Evolutionary conservation across 2,888 invertebrate species (phyloP), one percentile per base, ranked within the genome.

Genomic region (Dichetophora obliterata): DNA sequence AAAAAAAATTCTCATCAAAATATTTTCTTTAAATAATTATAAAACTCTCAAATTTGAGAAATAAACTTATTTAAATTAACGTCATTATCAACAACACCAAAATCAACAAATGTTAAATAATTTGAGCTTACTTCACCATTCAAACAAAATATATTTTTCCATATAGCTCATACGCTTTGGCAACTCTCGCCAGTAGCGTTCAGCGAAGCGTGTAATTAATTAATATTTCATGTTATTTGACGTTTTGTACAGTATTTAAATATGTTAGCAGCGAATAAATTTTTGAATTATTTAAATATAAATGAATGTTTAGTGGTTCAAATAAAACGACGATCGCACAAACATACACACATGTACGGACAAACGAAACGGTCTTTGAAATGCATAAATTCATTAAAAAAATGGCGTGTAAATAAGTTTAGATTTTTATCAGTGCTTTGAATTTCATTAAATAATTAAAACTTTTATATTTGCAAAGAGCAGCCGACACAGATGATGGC

Each of bases 361-460:
- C 8, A 9, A 11, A 59, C 24, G 24, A 59, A 22, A 27, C 43
- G 43, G 1, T 43, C 19, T 48, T 27, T n/a, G n/a, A 68, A 22
- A 68, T 43, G 16, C 59, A 48, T 74, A 50, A 63, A 74, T 61
- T 61, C 59, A 74, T 74, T 65, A 65, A 66, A 52, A 66, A 52
- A 43, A 24, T 22, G 31, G 48, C 72, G 63, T 27, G 63, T 72
- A 61, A 61, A 72, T 43, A 72, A 57, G 16, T 73, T 73, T 59
- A 24, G 73, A 73, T 73, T 66, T 74, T 75, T 75, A 75, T 75
- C 75, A 57, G 66, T 57, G 65, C 66, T 66, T 52, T 66, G 57
- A 66, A 57, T 57, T 75, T 75, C 75, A 75, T 75, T 66, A 57
- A 75, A 66, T 75, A 75, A 75, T 75, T 75, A 75, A 75, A 54